phyloP scores from a whole-genome alignment of 2,888 invertebrate genomes.

The Cancer borealis region DNA sequence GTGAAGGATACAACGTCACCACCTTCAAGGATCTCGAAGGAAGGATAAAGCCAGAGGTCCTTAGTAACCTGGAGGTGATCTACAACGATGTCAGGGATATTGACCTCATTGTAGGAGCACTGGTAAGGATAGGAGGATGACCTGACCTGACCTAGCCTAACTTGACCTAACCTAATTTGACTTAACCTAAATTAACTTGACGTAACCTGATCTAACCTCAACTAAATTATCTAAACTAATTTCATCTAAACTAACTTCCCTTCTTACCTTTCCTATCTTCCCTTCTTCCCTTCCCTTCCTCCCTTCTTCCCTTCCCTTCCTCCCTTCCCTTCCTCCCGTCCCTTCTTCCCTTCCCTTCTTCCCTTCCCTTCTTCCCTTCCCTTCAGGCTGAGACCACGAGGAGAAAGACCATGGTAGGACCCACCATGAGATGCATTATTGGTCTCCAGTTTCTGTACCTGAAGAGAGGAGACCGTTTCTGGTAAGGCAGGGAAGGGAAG shows the following conservation, averaged over 20 bases:
- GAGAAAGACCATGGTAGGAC: slow-evolving; percentile 41
- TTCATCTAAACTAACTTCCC: too few species aligned
- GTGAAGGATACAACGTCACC: background rate
- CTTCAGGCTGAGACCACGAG: slow-evolving; percentile 35
- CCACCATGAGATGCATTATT: slow-evolving; percentile 56
- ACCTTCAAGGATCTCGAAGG: slow-evolving; percentile 6
- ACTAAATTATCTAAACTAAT: too few species aligned
- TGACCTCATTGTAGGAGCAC: slow-evolving; percentile 41
- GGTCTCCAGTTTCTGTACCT: slow-evolving; percentile 47
- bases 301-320: too few species aligned
- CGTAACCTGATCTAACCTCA: too few species aligned
- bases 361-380: background rate
- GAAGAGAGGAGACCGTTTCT: slow-evolving; percentile 53
- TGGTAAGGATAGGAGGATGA: background rate
- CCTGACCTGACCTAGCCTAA: too few species aligned
- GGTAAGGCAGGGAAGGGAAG: slow-evolving; percentile 32
- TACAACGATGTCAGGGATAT: slow-evolving; percentile 26
- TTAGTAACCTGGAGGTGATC: background rate
- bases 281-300: too few species aligned
- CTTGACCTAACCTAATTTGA: too few species aligned
- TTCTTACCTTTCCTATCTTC: too few species aligned
- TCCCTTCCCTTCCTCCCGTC: too few species aligned
- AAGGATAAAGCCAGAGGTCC: background rate
- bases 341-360: background rate
- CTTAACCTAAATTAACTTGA: too few species aligned